Percentiles rank a stretch among this genome's conserved stretches.
Evolutionary conservation across 2,888 invertebrate species (phyloP).

Genomic region (Allolobophora icterica): DNA sequence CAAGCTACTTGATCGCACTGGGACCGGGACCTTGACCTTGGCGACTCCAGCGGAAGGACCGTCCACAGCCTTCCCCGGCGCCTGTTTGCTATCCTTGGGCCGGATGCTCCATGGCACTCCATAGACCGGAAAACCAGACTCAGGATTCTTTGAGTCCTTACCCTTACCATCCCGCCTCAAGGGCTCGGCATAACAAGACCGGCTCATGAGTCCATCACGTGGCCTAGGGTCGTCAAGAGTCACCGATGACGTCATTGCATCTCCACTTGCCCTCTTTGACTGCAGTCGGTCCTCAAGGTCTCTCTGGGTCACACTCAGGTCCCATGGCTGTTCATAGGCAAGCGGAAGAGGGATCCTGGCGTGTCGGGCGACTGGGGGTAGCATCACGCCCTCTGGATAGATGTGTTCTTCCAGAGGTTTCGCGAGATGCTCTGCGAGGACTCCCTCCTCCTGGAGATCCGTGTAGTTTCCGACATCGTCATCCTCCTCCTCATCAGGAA

Average conservation of each 20-base stretch:
- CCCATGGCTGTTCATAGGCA: not conserved
- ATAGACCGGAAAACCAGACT: slow-evolving; percentile 13
- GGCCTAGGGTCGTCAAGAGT: not conserved
- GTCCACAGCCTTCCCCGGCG: not conserved
- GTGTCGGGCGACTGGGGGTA: not conserved
- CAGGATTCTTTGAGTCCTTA: not conserved
- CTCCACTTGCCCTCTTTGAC: not conserved
- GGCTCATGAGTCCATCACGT: slow-evolving; percentile 2
- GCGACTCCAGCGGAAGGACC: not conserved
- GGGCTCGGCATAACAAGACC: not conserved
- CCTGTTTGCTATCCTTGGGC: not conserved
- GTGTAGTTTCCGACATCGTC: slow-evolving; percentile 24
- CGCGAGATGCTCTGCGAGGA: not conserved
- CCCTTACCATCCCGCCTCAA: not conserved
- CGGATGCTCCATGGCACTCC: slow-evolving; percentile 20
- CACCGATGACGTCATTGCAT: not conserved
- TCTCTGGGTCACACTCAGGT: slow-evolving; percentile 13
- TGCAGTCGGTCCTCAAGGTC: not conserved
- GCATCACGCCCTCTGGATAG: not conserved
- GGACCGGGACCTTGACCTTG: not conserved
- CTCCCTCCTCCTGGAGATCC: not conserved
- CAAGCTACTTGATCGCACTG: slow-evolving; percentile 37
- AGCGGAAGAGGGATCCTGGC: not conserved
- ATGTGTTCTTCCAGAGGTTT: not conserved
- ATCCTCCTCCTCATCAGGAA: not conserved